These are phyloP conservation scores for Lampropteryx suffumata DNA, from an alignment of 2,888 invertebrate genomes.

Conservation along the genomic window DNA sequence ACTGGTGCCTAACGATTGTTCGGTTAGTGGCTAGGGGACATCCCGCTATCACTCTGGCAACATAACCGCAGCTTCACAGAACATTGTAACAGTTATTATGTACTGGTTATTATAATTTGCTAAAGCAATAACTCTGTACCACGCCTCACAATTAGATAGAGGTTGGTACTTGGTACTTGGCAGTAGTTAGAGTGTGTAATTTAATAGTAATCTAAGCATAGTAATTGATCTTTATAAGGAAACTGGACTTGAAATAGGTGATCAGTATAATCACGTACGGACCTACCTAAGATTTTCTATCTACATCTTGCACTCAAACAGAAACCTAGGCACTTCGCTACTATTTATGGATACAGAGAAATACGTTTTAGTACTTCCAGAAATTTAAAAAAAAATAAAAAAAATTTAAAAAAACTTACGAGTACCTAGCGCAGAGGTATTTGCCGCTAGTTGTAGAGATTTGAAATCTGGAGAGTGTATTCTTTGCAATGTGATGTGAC, in stretches of 20 bases:
- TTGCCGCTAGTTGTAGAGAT: too few relatives aligned
- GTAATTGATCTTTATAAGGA: conserved; percentile 49
- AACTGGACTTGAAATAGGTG: conserved; percentile 35
- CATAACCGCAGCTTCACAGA: conserved; percentile 4
- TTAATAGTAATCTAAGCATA: conserved; percentile 31
- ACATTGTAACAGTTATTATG: background rate
- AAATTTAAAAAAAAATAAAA: too few relatives aligned
- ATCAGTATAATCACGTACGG: conserved; percentile 19
- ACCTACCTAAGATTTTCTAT: conserved; percentile 13
- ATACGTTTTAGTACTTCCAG: too few relatives aligned
- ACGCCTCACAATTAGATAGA: conserved; percentile 31
- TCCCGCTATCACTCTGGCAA: background rate
- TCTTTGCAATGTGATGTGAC: too few relatives aligned
- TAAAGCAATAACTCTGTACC: conserved; percentile 29
- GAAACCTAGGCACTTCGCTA: too few relatives aligned
- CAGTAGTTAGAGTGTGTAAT: conserved; percentile 17
- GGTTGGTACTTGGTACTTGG: conserved; percentile 47
- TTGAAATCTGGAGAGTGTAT: too few relatives aligned
- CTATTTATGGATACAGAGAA: too few relatives aligned
- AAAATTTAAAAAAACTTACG: too few relatives aligned
- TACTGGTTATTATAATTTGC: conserved; percentile 31
- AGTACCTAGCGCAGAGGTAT: too few relatives aligned
- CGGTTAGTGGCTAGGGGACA: too few relatives aligned
- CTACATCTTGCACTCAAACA: conserved; percentile 5
- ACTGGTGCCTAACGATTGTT: too few relatives aligned